Percentiles rank a stretch among this genome's conserved stretches.
These are phyloP conservation scores for Drepana falcataria DNA, from an alignment of 2,888 invertebrate species.

Conservation along the genomic window DNA sequence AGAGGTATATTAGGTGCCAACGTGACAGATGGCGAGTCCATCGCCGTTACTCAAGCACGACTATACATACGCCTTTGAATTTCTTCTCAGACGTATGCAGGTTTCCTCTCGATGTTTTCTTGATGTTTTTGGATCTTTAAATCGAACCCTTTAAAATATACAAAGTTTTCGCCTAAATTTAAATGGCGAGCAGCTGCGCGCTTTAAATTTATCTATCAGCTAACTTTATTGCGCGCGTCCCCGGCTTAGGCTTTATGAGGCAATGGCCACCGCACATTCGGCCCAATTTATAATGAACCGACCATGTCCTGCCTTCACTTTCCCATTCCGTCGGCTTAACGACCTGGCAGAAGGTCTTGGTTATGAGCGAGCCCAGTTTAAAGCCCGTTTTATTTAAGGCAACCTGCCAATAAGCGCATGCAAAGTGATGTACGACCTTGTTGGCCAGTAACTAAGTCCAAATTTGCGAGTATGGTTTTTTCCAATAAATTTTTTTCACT, in stretches of 20 bases:
- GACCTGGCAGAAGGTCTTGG: constrained; percentile 32
- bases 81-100: too few relatives aligned
- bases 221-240: background rate
- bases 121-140: too few relatives aligned
- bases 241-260: background rate
- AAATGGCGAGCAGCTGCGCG: background rate
- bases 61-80: too few relatives aligned
- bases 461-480: background rate
- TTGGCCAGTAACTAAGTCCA: background rate
- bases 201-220: background rate
- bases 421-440: background rate
- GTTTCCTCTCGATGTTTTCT: too few relatives aligned
- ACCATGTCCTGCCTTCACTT: constrained; percentile 12
- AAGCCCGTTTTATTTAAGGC: constrained; percentile 53
- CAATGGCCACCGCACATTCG: constrained; percentile 1
- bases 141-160: too few relatives aligned
- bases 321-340: constrained; percentile 28
- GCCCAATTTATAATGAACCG: constrained; percentile 19
- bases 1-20: too few relatives aligned
- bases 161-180: background rate
- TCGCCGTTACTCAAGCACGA: too few relatives aligned
- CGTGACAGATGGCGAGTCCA: too few relatives aligned
- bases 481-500: background rate
- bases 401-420: constrained; percentile 44
- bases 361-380: constrained; percentile 37